These are phyloP conservation scores for Psophia crepitans DNA, from an alignment of 2,113 vertebrate species.

Conservation along the genomic window DNA sequence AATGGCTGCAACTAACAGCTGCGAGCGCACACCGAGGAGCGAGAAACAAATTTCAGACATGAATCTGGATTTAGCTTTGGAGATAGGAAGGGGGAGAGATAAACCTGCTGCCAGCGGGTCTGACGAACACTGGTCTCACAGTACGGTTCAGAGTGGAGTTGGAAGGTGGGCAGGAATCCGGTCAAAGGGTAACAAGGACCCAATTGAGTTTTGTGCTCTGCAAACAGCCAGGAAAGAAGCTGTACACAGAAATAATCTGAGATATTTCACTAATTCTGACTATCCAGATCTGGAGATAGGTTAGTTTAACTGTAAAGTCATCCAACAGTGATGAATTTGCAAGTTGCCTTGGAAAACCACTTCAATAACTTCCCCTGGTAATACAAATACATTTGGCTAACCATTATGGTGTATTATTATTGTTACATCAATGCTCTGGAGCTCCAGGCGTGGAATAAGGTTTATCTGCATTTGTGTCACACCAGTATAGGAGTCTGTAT, in stretches of 20 bases:
- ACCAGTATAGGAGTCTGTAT: neutral
- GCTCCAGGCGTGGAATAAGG: neutral
- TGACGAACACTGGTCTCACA: neutral
- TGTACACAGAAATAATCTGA: neutral
- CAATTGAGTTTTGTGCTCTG: neutral
- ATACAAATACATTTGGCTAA: neutral
- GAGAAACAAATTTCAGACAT: neutral
- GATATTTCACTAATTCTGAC: neutral
- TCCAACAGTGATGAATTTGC: neutral
- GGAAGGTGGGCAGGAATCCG: neutral
- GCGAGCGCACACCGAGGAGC: fast-evolving
- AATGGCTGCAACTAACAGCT: neutral
- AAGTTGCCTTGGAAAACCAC: neutral
- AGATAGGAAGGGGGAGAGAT: neutral
- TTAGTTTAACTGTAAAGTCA: neutral
- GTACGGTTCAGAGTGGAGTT: fast-evolving
- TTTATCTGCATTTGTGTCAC: neutral
- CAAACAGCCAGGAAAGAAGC: neutral
- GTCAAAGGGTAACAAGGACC: neutral
- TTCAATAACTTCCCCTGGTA: neutral
- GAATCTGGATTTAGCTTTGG: neutral
- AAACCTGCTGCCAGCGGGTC: neutral
- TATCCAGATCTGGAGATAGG: neutral
- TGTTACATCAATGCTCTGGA: neutral
- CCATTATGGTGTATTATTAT: neutral